phyloP scores from a whole-genome alignment of 2,888 invertebrate species.

The Agrochola lychnidis region DNA sequence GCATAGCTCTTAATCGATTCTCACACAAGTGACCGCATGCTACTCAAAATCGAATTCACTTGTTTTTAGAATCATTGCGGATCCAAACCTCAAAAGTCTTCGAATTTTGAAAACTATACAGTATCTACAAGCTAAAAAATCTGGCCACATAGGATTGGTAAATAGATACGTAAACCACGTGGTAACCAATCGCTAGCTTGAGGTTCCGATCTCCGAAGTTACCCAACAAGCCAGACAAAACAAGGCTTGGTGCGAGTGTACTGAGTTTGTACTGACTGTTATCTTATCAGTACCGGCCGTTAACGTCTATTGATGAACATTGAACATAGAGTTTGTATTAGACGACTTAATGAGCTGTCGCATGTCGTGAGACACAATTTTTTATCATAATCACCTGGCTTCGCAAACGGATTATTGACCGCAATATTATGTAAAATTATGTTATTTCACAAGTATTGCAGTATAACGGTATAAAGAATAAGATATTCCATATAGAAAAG shows the following conservation, averaged over 20 bases:
- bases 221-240: conserved; percentile 21
- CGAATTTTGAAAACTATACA: conserved; percentile 15
- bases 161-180: background rate
- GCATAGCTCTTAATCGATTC: background rate
- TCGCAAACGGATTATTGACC: conserved; percentile 16
- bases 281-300: conserved; percentile 41
- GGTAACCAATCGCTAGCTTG: conserved; percentile 1
- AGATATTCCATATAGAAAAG: background rate
- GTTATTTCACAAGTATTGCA: too few species aligned
- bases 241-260: conserved; percentile 35
- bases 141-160: background rate
- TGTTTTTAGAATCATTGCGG: conserved; percentile 1
- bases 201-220: conserved; percentile 6
- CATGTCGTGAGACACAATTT: conserved; percentile 2
- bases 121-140: background rate
- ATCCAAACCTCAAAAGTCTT: background rate
- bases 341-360: conserved; percentile 7
- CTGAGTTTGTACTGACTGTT: conserved; percentile 35
- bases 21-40: background rate
- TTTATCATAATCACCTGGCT: conserved; percentile 31
- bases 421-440: background rate
- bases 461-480: too few species aligned
- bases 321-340: conserved; percentile 33
- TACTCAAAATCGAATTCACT: background rate
- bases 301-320: conserved; percentile 44